A percentile compares a stretch with the other conserved stretches of the same genome.
Evolutionary conservation across 2,113 vertebrate species (phyloP).

Genomic region (Pongo abelii): DNA sequence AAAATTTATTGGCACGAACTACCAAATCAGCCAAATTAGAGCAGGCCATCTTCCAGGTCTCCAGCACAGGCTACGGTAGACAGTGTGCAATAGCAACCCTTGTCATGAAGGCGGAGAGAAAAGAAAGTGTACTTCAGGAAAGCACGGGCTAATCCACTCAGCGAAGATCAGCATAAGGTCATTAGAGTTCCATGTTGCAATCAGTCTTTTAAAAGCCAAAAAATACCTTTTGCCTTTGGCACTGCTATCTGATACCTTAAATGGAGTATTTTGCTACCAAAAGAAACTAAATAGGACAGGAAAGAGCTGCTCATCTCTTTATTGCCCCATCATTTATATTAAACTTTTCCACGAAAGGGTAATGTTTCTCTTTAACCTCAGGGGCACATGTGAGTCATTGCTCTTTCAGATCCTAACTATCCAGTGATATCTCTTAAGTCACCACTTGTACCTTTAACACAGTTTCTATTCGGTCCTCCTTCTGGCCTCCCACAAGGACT

Average conservation of each 20-base stretch:
- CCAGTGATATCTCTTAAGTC: not conserved
- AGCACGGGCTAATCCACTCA: not conserved
- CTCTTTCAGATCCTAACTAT: not conserved
- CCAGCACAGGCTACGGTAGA: not conserved
- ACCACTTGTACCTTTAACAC: not conserved
- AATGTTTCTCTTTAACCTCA: not conserved
- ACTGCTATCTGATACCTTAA: not conserved
- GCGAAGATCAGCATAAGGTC: not conserved
- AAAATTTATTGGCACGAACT: conserved; percentile 49
- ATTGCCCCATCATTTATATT: not conserved
- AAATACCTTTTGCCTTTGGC: not conserved
- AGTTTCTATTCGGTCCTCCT: not conserved
- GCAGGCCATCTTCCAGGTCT: conserved; percentile 32
- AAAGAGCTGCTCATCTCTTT: not conserved
- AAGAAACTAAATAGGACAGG: not conserved
- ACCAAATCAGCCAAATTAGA: conserved; percentile 53
- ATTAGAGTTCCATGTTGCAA: not conserved
- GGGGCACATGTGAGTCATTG: rapidly evolving
- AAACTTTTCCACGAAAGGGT: not conserved
- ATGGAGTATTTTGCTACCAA: not conserved
- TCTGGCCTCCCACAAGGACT: not conserved
- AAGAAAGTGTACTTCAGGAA: not conserved
- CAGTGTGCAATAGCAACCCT: no score
- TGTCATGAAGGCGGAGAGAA: not conserved
- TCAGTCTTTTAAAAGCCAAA: not conserved